Percentiles rank a stretch among this genome's conserved stretches.
These are phyloP conservation scores for Okamejei kenojei DNA, from an alignment of 2,797 vertebrate genomes.

Conservation along the genomic window DNA sequence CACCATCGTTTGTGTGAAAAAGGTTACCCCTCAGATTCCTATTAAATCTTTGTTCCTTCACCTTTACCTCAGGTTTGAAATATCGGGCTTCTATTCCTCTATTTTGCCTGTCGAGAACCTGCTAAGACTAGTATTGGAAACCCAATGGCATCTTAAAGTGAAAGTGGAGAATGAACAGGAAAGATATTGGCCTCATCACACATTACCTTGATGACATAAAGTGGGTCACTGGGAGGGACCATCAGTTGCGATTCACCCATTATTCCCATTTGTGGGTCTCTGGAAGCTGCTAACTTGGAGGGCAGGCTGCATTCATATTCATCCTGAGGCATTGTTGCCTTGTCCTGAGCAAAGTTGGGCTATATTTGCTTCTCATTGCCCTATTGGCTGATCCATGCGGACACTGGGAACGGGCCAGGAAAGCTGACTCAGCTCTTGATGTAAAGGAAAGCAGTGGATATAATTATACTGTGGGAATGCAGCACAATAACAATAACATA, in stretches of 20 bases:
- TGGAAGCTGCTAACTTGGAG: not conserved
- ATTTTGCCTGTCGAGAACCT: not conserved
- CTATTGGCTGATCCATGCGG: not conserved
- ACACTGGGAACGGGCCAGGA: slow-evolving; percentile 21
- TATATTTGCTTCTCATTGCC: not conserved
- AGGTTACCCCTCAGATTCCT: too few relatives aligned
- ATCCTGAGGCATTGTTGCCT: not conserved
- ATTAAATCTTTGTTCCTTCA: too few relatives aligned
- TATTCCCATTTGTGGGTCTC: not conserved
- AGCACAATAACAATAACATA: slow-evolving; percentile 23
- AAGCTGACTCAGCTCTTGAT: slow-evolving; percentile 23
- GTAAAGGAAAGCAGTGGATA: slow-evolving; percentile 36
- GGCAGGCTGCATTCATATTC: not conserved
- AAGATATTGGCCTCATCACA: not conserved
- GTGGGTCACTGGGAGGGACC: not conserved
- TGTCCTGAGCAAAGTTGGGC: not conserved
- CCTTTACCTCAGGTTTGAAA: not conserved
- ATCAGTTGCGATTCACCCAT: too few relatives aligned
- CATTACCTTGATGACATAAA: not conserved
- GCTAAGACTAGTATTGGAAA: not conserved
- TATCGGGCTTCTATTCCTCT: not conserved
- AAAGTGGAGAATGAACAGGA: not conserved
- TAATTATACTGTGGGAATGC: slow-evolving; percentile 38
- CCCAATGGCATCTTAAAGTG: not conserved
- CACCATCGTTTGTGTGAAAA: too few relatives aligned